Base-by-base conservation (phyloP, 1,140 invertebrate species). In the Saccostrea cuccullata region DNA sequence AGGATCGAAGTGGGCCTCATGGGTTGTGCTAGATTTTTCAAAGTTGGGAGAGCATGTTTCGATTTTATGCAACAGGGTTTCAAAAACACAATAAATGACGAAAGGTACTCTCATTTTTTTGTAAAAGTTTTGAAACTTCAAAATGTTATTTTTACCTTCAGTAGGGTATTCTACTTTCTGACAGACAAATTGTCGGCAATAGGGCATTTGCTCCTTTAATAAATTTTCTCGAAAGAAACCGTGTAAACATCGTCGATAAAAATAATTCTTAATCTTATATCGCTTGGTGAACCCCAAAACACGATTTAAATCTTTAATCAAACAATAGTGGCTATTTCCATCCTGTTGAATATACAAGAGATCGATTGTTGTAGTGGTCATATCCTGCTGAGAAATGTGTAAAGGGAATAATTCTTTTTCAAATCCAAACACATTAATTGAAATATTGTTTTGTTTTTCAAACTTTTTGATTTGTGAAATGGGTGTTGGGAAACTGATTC, bases 241-340 rank as follows among this genome's bases (percentile, higher is more conserved):
- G 47, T 90, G 86, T 4, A 91, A 67, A 87, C 90, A 91, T 12
- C 86, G 82, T n/a, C 86, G 58, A 73, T 88, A 91, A 26, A 87
- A 90, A 36, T 86, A 77, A 5, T 86, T 55, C 23, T n/a, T 85
- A 11, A n/a, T 77, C 26, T 88, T 77, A 11, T 58, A 17, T 23
- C 47, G 55, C 64, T 84, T 86, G 20, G 60, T 90, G 9, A 55
- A 26, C 23, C 73, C 60, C n/a, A 88, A 64, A n/a, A 90, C 84
- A 64, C 67, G 83, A 55, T 88, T 85, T 56, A 90, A 82, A 55
- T 89, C 85, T 40, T 86, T 89, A 15, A 90, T 90, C 56, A 82
- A 87, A 26, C 86, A 87, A 17, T 88, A 90, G 40, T 90, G 90
- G 13, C 73, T 67, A 73, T 89, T 87, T 47, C 56, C 82, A 58